These are phyloP conservation scores for Neelides sp. DNA, from an alignment of 1,140 invertebrate species.

Conservation along the genomic window DNA sequence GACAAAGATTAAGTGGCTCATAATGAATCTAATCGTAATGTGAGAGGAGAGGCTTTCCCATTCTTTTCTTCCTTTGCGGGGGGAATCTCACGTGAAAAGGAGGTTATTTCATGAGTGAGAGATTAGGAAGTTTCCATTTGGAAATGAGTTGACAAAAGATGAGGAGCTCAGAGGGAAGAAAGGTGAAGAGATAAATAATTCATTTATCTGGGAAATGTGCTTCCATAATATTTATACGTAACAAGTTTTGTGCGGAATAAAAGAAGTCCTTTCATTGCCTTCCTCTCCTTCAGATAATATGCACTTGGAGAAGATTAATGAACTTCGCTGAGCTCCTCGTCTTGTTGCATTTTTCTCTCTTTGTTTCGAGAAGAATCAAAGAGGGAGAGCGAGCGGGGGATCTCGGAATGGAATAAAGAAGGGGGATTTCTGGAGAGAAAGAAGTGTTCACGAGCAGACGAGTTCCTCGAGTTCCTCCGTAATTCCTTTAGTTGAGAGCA, in stretches of 20 bases:
- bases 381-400: neutral
- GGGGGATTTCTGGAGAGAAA: neutral
- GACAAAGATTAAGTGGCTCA: too few species aligned
- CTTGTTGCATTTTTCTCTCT: constrained; percentile 8
- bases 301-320: constrained; percentile 14
- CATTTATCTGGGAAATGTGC: constrained; percentile 2
- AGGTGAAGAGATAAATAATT: neutral
- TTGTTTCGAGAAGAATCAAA: constrained; percentile 3
- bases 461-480: constrained; percentile 9
- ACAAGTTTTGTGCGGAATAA: neutral
- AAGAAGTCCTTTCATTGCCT: neutral
- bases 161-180: neutral
- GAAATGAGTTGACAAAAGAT: neutral
- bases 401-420: neutral
- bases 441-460: neutral
- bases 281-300: neutral
- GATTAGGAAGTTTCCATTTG: too few species aligned
- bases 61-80: too few species aligned
- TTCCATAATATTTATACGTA: neutral
- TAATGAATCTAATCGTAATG: too few species aligned
- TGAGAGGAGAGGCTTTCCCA: too few species aligned
- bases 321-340: constrained; percentile 6
- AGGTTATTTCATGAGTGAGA: too few species aligned
- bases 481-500: constrained; percentile 24
- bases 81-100: too few species aligned